A percentile compares a stretch with the other conserved stretches of the same genome.
These are phyloP conservation scores for Hipparchia sbordonii DNA, from an alignment of 2,888 invertebrate species.

Conservation along the genomic window DNA sequence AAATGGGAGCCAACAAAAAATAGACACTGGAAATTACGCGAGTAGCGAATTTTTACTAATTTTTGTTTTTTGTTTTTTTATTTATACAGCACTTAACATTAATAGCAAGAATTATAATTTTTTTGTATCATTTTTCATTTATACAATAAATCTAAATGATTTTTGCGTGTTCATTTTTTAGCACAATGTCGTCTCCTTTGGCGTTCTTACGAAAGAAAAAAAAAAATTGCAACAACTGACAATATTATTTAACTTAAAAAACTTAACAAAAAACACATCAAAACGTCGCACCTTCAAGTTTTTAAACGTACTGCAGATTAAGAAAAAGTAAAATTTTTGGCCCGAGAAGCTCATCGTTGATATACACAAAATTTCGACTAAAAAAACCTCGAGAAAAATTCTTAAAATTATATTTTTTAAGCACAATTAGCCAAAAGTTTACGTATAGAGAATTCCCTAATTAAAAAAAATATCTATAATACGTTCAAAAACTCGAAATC, in stretches of 20 bases:
- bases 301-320: conserved; percentile 35
- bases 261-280: conserved; percentile 65
- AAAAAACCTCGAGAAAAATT: conserved; percentile 10
- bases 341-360: conserved; percentile 8
- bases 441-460: neutral
- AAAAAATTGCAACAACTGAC: conserved; percentile 76
- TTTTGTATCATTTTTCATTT: conserved; percentile 72
- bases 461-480: conserved; percentile 5
- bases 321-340: conserved; percentile 9
- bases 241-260: conserved; percentile 57
- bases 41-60: conserved; percentile 27
- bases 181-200: conserved; percentile 72
- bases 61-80: conserved; percentile 43
- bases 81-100: conserved; percentile 55
- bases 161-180: conserved; percentile 51
- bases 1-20: conserved; percentile 32
- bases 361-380: conserved; percentile 3
- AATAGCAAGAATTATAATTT: conserved; percentile 61
- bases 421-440: conserved; percentile 18
- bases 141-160: conserved; percentile 65
- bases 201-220: conserved; percentile 71
- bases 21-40: conserved; percentile 42
- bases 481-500: conserved; percentile 31
- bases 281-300: conserved; percentile 46
- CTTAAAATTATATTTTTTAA: conserved; percentile 24